Percentiles rank a stretch among this genome's conserved stretches.
These are phyloP conservation scores for Malurus splendens DNA, from an alignment of 2,797 vertebrate genomes.

Conservation along the genomic window DNA sequence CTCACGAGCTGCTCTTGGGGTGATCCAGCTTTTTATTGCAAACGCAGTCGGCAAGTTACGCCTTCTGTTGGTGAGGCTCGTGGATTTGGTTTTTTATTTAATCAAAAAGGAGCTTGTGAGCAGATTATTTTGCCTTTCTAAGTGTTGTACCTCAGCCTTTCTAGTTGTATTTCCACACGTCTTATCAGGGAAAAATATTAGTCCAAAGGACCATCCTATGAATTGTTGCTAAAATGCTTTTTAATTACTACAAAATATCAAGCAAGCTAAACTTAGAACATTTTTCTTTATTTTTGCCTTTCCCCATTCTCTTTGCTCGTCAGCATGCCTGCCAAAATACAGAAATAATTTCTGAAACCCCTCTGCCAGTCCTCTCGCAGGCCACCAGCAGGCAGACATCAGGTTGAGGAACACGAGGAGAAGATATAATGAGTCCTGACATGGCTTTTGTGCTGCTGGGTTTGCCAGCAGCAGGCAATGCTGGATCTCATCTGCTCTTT, in stretches of 20 bases:
- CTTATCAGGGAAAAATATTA: not conserved
- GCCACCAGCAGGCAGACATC: not conserved
- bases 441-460: not conserved
- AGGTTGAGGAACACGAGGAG: not conserved
- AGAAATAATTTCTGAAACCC: not conserved
- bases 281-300: not conserved
- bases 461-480: not conserved
- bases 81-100: not conserved
- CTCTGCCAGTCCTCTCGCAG: not conserved
- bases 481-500: not conserved
- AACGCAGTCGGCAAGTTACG: not conserved
- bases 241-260: not conserved
- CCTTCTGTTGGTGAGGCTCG: not conserved
- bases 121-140: not conserved
- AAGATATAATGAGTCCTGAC: not conserved
- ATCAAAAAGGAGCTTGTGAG: not conserved
- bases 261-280: not conserved
- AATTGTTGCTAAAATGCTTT: not conserved
- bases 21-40: not conserved
- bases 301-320: not conserved
- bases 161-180: not conserved
- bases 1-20: not conserved
- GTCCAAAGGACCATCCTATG: not conserved
- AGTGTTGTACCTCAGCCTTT: not conserved
- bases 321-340: not conserved